Evolutionary conservation across 2,113 vertebrate species (phyloP).

Genomic region (Ophiodon elongatus): DNA sequence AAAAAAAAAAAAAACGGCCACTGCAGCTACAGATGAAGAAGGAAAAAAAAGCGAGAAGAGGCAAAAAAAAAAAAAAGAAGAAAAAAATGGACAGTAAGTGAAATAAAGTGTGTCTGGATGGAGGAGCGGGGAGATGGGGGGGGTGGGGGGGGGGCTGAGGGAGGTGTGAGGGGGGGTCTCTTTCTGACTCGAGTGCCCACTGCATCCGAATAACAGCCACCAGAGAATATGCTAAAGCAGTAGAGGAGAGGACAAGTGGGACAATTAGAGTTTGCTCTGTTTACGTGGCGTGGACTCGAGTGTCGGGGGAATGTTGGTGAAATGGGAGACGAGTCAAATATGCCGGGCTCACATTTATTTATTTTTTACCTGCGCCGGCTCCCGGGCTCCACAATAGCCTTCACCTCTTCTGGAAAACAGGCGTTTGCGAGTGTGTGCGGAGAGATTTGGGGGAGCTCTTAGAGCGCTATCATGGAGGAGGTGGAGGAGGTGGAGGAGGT

Average conservation of each 20-base stretch:
- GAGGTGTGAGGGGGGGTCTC: too few relatives aligned
- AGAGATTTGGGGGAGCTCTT: slow-evolving; percentile 68
- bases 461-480: slow-evolving; percentile 73
- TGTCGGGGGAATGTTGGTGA: slow-evolving; percentile 54
- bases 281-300: slow-evolving; percentile 64
- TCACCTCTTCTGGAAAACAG: slow-evolving; percentile 60
- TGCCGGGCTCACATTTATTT: slow-evolving; percentile 29
- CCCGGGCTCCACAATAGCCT: slow-evolving; percentile 57
- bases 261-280: slow-evolving; percentile 61
- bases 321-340: slow-evolving; percentile 70
- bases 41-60: slow-evolving; percentile 53
- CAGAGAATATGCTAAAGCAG: not conserved
- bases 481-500: slow-evolving; percentile 71
- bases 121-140: not conserved
- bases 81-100: slow-evolving; percentile 20
- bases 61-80: slow-evolving; percentile 10
- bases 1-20: slow-evolving; percentile 49
- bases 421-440: slow-evolving; percentile 55
- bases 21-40: slow-evolving; percentile 51
- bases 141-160: too few relatives aligned
- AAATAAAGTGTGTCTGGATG: slow-evolving; percentile 23
- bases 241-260: slow-evolving; percentile 47
- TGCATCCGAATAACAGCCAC: not conserved
- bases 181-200: slow-evolving; percentile 16
- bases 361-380: slow-evolving; percentile 45